These are phyloP conservation scores for Choristoneura fumiferana DNA, from an alignment of 1,140 invertebrate genomes.

Conservation along the genomic window DNA sequence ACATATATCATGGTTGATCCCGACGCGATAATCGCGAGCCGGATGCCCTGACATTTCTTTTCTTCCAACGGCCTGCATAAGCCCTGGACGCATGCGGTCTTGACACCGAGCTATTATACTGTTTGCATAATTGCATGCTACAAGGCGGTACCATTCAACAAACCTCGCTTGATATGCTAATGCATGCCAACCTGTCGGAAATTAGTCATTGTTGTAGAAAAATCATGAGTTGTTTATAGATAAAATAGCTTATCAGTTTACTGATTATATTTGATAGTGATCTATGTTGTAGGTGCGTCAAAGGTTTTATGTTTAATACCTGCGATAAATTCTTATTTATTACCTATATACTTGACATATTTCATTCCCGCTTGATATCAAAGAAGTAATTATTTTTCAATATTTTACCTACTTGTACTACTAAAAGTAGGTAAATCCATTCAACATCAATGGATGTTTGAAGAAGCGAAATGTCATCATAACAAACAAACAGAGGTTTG, in stretches of 20 bases:
- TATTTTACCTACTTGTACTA: no score
- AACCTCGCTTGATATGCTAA: slow-evolving; percentile 51
- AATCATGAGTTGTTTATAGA: slow-evolving; percentile 21
- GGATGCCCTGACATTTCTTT: slow-evolving; percentile 62
- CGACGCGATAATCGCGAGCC: slow-evolving; percentile 21
- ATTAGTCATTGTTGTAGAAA: slow-evolving; percentile 48
- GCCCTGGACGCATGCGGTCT: slow-evolving; percentile 46
- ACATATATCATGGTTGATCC: neutral
- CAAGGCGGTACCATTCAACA: slow-evolving; percentile 36
- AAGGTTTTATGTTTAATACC: neutral
- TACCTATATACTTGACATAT: no score
- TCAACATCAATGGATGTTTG: slow-evolving; percentile 1
- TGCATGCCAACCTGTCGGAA: slow-evolving; percentile 39
- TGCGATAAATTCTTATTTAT: no score
- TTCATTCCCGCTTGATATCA: no score
- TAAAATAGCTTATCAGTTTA: neutral
- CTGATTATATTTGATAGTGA: slow-evolving; percentile 8
- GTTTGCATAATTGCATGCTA: slow-evolving; percentile 55
- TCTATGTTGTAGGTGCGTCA: neutral
- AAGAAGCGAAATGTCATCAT: slow-evolving; percentile 28
- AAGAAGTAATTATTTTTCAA: no score
- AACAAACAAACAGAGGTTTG: slow-evolving; percentile 42
- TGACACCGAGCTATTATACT: slow-evolving; percentile 56
- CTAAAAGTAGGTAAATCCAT: neutral
- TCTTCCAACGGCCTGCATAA: slow-evolving; percentile 35